Percentiles rank a stretch among this genome's conserved stretches.
Conservation (phyloP, 2,113 vertebrate species). For the Anser cygnoides region DNA sequence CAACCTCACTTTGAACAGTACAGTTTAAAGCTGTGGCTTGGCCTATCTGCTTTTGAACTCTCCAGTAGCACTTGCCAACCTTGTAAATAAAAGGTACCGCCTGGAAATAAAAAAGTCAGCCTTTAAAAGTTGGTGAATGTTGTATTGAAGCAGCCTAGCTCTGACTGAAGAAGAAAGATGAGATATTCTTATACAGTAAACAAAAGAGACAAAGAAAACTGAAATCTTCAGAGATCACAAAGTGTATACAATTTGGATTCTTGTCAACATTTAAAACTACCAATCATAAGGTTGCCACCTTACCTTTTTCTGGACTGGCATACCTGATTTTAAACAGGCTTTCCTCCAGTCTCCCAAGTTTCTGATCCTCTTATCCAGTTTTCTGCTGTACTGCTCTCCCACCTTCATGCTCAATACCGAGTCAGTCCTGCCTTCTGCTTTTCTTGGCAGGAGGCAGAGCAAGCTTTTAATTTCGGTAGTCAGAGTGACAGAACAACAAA, state of each 20-base stretch:
- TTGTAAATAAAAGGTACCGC: constrained; percentile 2
- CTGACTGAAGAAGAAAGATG: constrained; percentile 61
- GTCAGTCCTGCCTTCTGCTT: constrained; percentile 30
- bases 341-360: constrained; percentile 45
- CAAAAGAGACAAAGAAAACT: constrained; percentile 74
- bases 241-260: constrained; percentile 63
- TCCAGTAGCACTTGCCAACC: constrained; percentile 1
- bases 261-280: constrained; percentile 74
- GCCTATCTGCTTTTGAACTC: constrained; percentile 52
- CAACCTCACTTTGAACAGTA: constrained; percentile 16
- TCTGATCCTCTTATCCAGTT: constrained; percentile 30
- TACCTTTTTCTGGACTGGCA: constrained; percentile 63
- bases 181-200: constrained; percentile 69
- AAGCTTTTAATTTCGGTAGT: constrained; percentile 49
- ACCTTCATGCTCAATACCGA: constrained; percentile 24
- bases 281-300: constrained; percentile 81
- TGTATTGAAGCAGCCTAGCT: constrained; percentile 52
- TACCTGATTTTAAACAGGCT: constrained; percentile 55
- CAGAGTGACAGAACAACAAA: constrained; percentile 62
- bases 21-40: constrained; percentile 37
- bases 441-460: constrained; percentile 49
- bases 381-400: constrained; percentile 35
- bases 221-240: constrained; percentile 74
- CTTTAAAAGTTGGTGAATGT: constrained; percentile 18
- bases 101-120: constrained; percentile 52